Evolutionary conservation across 2,113 vertebrate species (phyloP), one percentile per base, ranked within the genome.

Genomic region (Salminus brasiliensis): DNA sequence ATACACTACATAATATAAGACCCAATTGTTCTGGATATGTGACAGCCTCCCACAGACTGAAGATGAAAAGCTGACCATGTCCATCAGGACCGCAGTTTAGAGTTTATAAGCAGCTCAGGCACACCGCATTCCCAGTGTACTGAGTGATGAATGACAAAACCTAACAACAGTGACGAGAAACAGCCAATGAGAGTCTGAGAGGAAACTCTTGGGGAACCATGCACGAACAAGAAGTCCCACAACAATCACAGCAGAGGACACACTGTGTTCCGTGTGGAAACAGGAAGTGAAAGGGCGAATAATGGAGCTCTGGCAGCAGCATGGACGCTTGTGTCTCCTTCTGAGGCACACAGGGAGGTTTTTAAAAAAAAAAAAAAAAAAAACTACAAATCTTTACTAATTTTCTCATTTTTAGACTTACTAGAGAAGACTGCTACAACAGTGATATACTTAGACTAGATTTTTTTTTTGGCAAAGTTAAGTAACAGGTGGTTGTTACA

Each of bases 131-230:
- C 25, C 39, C 39, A 39, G 39, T 43, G 7, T 45, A 5, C 2
- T 53, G 21, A 55, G 52, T n/a, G 25, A 25, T 2, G 9, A 10
- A 23, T 55, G 8, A 25, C n/a, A 55, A 23, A 7, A 2, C 0
- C 2, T 55, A 55, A 23, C 9, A 55, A 25, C n/a, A 53, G 23
- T 4, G 6, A 55, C 4, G n/a, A 55, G 52, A 4, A 25, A 11
- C 9, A 55, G 52, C 52, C n/a, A 55, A 55, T 9, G 52, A 55
- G 47, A 52, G 5, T 32, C 93, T 91, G 16, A 95, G 89, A 84
- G 97, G 94, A 78, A 96, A 97, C 27, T 97, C 5, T 25, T 12
- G 30, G 57, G 25, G 57, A 60, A 60, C n/a, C n/a, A n/a, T n/a
- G n/a, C n/a, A n/a, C n/a, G n/a, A n/a, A n/a, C 25, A 30, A 60